phyloP scores from a whole-genome alignment of 2,888 invertebrate species.

The Lasioglossum pauxillum region DNA sequence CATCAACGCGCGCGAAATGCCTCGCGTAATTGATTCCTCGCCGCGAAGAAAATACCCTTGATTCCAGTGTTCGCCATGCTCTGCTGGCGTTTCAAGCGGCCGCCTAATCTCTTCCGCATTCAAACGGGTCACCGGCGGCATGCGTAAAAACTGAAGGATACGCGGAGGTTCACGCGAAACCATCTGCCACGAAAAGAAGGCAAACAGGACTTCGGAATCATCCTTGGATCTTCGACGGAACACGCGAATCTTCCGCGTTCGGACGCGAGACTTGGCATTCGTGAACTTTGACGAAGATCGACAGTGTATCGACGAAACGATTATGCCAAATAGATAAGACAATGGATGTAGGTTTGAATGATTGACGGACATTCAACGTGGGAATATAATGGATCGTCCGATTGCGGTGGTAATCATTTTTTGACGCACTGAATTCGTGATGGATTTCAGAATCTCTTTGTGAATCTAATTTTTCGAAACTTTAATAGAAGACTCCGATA shows the following conservation, averaged over 20 bases:
- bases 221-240: background rate
- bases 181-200: background rate
- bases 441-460: background rate
- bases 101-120: constrained; percentile 48
- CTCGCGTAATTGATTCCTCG: constrained; percentile 45
- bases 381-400: background rate
- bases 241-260: constrained; percentile 38
- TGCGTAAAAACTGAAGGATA: constrained; percentile 9
- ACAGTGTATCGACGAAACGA: background rate
- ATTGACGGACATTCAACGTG: background rate
- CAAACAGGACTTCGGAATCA: background rate
- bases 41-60: constrained; percentile 19
- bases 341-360: background rate
- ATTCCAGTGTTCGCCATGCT: background rate
- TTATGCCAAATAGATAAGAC: background rate
- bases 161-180: background rate
- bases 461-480: background rate
- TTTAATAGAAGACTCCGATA: background rate
- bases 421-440: too few relatives aligned
- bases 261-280: background rate
- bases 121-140: constrained; percentile 15
- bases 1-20: constrained; percentile 41
- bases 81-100: background rate
- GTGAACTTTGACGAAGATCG: background rate
- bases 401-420: background rate